phyloP scores from a whole-genome alignment of 2,113 vertebrate species.

The Xenopus borealis region DNA sequence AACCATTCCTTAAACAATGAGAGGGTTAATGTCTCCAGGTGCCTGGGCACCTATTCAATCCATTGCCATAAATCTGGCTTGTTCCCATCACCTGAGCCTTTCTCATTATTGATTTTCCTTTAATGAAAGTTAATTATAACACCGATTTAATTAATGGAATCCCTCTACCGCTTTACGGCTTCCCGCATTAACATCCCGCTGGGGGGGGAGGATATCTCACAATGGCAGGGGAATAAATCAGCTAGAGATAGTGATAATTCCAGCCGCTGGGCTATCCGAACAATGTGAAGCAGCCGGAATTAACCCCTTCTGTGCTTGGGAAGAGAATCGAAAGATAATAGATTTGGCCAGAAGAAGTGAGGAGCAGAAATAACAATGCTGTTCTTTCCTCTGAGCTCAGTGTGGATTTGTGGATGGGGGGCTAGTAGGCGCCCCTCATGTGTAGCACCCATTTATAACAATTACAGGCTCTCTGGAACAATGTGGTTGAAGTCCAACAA shows the following conservation, averaged over 20 bases:
- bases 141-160: constrained; percentile 75
- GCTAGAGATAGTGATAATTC: constrained; percentile 14
- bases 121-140: constrained; percentile 78
- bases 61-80: constrained; percentile 30
- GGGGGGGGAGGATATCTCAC: constrained; percentile 40
- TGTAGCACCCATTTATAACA: no score
- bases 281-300: constrained; percentile 40
- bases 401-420: constrained; percentile 6
- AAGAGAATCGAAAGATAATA: constrained; percentile 19
- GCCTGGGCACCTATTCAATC: constrained; percentile 28
- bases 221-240: constrained; percentile 65
- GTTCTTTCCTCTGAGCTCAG: no score
- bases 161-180: constrained; percentile 67
- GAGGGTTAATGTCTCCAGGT: constrained; percentile 54
- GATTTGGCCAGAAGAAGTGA: background rate
- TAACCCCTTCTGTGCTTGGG: constrained; percentile 25
- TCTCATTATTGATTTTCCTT: constrained; percentile 72
- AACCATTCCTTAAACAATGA: no score
- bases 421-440: no score
- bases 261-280: constrained; percentile 35
- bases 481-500: background rate
- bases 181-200: constrained; percentile 63
- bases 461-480: background rate
- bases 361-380: constrained; percentile 18
- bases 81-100: constrained; percentile 45